Percentiles rank a stretch among this genome's conserved stretches.
Conservation (phyloP, 2,888 invertebrate genomes). For the Pharmacophagus antenor region DNA sequence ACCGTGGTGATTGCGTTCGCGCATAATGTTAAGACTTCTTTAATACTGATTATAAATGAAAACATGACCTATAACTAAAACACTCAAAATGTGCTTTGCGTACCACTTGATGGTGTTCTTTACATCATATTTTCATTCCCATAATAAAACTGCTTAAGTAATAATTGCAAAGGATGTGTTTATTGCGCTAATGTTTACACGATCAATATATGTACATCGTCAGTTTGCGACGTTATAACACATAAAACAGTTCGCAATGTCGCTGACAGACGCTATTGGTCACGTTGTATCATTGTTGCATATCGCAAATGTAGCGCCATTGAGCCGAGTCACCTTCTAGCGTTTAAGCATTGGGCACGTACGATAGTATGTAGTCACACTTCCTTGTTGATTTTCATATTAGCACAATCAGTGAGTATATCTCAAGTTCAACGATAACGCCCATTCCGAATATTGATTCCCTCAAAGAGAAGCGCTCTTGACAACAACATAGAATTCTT, state of each 20-base stretch:
- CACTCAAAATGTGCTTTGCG: too few relatives aligned
- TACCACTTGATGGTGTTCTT: too few relatives aligned
- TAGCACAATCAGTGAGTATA: constrained; percentile 58
- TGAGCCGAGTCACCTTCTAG: constrained; percentile 43
- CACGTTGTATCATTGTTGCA: constrained; percentile 38
- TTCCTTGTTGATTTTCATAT: constrained; percentile 65
- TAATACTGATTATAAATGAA: constrained; percentile 1
- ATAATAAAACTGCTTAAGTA: neutral
- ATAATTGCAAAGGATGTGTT: constrained; percentile 3
- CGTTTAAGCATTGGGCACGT: constrained; percentile 46
- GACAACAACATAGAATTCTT: constrained; percentile 30
- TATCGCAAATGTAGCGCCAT: constrained; percentile 36
- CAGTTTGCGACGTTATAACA: constrained; percentile 23
- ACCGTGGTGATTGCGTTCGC: constrained; percentile 22
- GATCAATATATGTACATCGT: constrained; percentile 23
- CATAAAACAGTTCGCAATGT: constrained; percentile 25
- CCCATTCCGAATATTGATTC: constrained; percentile 27
- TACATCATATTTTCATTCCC: neutral
- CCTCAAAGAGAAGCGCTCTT: constrained; percentile 47
- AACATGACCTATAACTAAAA: neutral
- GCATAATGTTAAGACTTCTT: constrained; percentile 5
- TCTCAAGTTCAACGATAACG: constrained; percentile 72
- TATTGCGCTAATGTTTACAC: constrained; percentile 18
- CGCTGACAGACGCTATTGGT: constrained; percentile 23
- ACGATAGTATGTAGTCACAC: constrained; percentile 41